A percentile compares a stretch with the other conserved stretches of the same genome.
Conservation (phyloP, 2,888 invertebrate species). For the Vandiemenella viatica region DNA sequence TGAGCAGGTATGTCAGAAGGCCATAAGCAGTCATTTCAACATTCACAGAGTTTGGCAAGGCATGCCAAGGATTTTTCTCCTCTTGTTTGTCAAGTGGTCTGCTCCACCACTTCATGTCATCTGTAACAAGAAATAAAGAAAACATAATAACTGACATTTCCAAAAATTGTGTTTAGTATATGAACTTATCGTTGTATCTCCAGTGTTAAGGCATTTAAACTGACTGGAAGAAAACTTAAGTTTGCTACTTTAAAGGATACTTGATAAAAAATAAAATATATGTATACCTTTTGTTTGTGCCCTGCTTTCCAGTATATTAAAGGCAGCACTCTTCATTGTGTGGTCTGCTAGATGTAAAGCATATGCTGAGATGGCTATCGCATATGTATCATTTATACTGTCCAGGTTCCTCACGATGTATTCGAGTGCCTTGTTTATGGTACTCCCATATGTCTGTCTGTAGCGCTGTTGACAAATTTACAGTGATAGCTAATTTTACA, state of each 20-base stretch:
- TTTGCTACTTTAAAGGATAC: no score
- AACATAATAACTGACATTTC: no score
- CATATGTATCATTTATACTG: slow-evolving; percentile 50
- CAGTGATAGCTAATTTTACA: slow-evolving; percentile 10
- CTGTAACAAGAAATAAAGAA: slow-evolving; percentile 20
- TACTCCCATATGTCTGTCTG: slow-evolving; percentile 39
- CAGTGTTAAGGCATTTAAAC: no score
- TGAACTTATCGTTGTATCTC: no score
- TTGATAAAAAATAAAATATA: no score
- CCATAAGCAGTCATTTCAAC: slow-evolving; percentile 84
- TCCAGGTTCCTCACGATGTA: slow-evolving; percentile 54
- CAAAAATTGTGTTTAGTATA: no score
- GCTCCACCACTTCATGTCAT: slow-evolving; percentile 68
- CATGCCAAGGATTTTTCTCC: slow-evolving; percentile 47
- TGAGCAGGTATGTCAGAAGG: slow-evolving; percentile 47
- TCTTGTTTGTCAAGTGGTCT: slow-evolving; percentile 39
- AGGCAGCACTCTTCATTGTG: slow-evolving; percentile 47
- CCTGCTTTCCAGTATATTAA: slow-evolving; percentile 40
- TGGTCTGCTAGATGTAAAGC: slow-evolving; percentile 63
- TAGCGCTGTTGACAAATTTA: slow-evolving; percentile 23
- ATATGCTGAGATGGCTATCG: slow-evolving; percentile 59
- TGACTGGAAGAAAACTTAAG: no score
- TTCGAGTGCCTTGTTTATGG: slow-evolving; percentile 60
- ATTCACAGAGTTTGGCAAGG: slow-evolving; percentile 51
- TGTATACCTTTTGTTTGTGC: slow-evolving; percentile 31